Conservation (phyloP, 2,797 vertebrate species). For the Strix occidentalis region DNA sequence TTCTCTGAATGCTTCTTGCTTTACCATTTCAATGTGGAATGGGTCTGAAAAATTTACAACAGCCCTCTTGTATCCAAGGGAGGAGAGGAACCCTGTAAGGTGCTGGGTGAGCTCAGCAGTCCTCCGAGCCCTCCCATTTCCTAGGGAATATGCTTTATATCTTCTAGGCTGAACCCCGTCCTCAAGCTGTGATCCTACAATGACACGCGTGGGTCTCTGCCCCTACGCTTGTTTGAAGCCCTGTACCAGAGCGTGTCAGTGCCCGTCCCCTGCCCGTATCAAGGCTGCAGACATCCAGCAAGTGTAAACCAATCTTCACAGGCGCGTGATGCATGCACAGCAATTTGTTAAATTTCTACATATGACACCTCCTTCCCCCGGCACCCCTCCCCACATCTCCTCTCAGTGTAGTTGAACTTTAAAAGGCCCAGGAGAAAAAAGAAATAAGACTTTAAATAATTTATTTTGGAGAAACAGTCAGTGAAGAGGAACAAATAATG, state of each 20-base stretch:
- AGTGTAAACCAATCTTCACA: background rate
- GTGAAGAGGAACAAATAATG: constrained; percentile 99
- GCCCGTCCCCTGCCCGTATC: background rate
- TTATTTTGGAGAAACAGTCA: constrained; percentile 92
- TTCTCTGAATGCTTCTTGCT: background rate
- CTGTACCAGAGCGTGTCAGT: background rate
- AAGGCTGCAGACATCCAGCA: background rate
- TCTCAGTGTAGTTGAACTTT: constrained; percentile 81
- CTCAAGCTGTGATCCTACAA: background rate
- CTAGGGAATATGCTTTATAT: background rate
- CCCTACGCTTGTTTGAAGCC: background rate
- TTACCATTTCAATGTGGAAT: background rate
- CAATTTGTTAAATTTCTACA: constrained; percentile 39
- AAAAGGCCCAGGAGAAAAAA: constrained; percentile 87
- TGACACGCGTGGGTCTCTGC: background rate
- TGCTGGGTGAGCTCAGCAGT: background rate
- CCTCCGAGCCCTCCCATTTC: background rate
- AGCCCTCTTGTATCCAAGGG: background rate
- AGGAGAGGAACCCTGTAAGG: constrained; percentile 22
- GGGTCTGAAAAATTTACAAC: background rate
- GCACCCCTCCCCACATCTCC: constrained; percentile 10
- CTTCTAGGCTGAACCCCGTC: background rate
- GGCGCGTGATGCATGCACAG: background rate
- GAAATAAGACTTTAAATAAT: constrained; percentile 88
- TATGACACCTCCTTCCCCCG: constrained; percentile 4